These are phyloP conservation scores for Conus ventricosus DNA, from an alignment of 1,140 invertebrate species.

Conservation along the genomic window DNA sequence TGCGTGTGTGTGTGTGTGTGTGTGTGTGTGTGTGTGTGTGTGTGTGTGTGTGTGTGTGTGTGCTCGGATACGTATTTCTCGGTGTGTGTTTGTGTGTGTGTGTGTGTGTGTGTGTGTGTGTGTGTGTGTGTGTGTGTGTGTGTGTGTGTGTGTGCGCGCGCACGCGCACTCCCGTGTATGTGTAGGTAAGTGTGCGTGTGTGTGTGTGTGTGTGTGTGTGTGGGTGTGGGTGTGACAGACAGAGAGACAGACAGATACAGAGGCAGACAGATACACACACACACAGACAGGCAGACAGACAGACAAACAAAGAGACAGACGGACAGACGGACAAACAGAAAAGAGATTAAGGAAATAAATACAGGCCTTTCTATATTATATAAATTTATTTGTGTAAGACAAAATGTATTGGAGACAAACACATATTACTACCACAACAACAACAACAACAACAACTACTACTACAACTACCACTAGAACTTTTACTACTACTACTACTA, in stretches of 20 bases:
- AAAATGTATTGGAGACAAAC: not conserved
- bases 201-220: not conserved
- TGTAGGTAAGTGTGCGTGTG: no score
- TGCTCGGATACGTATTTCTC: not conserved
- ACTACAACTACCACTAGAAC: not conserved
- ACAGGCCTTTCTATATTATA: not conserved
- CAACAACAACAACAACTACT: not conserved
- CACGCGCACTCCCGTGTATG: no score
- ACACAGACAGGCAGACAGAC: no score
- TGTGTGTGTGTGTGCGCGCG: not conserved
- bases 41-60: not conserved
- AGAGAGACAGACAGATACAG: not conserved
- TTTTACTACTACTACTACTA: no score
- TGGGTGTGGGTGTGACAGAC: not conserved
- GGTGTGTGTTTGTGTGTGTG: not conserved
- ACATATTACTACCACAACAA: not conserved
- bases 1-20: no score
- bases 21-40: not conserved
- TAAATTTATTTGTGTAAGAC: not conserved
- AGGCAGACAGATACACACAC: no score
- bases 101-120: not conserved
- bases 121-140: not conserved
- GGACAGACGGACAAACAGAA: no score
- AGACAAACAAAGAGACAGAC: no score
- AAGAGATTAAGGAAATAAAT: not conserved